phyloP scores from a whole-genome alignment of 2,113 vertebrate genomes.

The Phyllostomus discolor region DNA sequence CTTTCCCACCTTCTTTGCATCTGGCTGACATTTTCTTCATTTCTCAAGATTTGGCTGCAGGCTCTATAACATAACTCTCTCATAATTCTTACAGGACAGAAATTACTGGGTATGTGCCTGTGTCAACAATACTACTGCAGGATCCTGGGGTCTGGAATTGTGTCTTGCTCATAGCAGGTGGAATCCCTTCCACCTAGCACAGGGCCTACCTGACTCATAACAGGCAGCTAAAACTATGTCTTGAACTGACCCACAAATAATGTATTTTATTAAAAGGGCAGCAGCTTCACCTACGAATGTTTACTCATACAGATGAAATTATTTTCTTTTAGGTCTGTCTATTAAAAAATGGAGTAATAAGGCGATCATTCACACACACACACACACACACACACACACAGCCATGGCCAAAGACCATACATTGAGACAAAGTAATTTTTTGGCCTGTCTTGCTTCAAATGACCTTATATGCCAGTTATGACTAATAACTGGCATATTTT shows the following conservation, averaged over 20 bases:
- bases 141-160: neutral
- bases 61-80: neutral
- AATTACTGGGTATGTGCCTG: neutral
- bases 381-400: neutral
- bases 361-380: neutral
- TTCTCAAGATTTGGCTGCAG: neutral
- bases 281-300: neutral
- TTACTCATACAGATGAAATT: neutral
- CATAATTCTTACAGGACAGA: neutral
- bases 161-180: neutral
- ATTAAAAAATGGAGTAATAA: neutral
- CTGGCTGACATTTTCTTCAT: neutral
- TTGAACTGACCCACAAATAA: neutral
- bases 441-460: neutral
- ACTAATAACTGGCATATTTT: neutral
- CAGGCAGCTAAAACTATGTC: neutral
- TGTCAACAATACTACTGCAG: neutral
- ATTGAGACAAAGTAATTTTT: neutral
- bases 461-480: neutral
- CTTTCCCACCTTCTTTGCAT: neutral
- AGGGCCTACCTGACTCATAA: neutral
- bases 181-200: neutral
- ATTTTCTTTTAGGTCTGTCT: neutral
- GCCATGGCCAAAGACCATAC: neutral
- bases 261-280: neutral